Percentiles rank a stretch among this genome's conserved stretches.
Conservation (phyloP, 2,797 vertebrate species). For the Numenius phaeopus region DNA sequence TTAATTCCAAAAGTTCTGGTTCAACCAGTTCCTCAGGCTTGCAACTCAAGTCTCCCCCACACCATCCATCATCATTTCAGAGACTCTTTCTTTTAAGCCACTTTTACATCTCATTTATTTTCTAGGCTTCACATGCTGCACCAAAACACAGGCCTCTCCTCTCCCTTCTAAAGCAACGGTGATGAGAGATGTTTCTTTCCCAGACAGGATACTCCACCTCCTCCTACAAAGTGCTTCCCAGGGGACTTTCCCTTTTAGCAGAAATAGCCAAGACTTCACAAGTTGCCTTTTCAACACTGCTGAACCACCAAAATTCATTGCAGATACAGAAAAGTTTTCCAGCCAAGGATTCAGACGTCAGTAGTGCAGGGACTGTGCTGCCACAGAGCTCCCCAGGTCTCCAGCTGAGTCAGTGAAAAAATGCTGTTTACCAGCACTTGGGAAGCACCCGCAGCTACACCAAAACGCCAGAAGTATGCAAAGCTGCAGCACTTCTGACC, state of each 20-base stretch:
- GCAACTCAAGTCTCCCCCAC: not conserved
- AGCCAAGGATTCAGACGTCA: not conserved
- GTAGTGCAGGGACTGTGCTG: not conserved
- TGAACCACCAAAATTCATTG: not conserved
- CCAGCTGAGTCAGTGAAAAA: conserved; percentile 17
- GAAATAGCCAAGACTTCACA: not conserved
- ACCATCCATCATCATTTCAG: not conserved
- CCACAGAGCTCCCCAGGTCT: not conserved
- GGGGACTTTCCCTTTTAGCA: conserved; percentile 31
- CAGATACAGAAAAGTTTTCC: not conserved
- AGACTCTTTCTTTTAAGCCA: not conserved
- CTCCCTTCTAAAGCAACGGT: not conserved
- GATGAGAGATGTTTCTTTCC: not conserved
- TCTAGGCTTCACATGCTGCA: not conserved
- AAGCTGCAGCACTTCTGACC: not conserved
- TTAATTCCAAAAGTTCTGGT: not conserved
- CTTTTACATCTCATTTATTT: not conserved
- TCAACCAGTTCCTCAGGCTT: not conserved
- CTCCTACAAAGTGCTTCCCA: not conserved
- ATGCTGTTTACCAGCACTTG: not conserved
- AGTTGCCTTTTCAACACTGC: not conserved
- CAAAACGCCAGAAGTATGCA: not conserved
- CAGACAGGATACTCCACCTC: not conserved
- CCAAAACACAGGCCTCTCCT: not conserved
- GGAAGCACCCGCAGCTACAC: not conserved